Conservation (phyloP, 2,888 invertebrate genomes). For the Rhamnusium bicolor region DNA sequence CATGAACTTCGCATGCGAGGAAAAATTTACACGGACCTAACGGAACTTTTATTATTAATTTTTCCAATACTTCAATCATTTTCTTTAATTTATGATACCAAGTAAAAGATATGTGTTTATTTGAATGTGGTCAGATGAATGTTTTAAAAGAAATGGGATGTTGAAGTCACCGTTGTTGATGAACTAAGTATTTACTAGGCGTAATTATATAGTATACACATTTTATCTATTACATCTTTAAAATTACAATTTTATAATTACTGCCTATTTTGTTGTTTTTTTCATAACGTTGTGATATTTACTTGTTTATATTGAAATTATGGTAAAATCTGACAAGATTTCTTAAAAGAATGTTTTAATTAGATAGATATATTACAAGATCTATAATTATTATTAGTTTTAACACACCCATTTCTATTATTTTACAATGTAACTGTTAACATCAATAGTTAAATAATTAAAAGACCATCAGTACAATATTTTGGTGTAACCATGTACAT, state of each 20-base stretch:
- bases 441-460: neutral
- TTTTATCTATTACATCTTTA: slow-evolving; percentile 44
- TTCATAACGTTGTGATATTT: neutral
- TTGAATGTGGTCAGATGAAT: neutral
- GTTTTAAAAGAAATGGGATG: neutral
- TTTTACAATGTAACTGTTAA: neutral
- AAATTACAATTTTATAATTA: slow-evolving; percentile 48
- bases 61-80: too few species aligned
- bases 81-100: too few species aligned
- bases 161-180: slow-evolving; percentile 23
- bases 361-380: neutral
- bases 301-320: neutral
- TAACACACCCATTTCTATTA: neutral
- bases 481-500: too few species aligned
- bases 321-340: slow-evolving; percentile 10
- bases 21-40: too few species aligned
- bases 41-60: too few species aligned
- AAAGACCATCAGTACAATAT: neutral
- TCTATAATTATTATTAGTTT: neutral
- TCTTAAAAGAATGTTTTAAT: neutral
- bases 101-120: too few species aligned
- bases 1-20: too few species aligned
- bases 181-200: slow-evolving; percentile 45
- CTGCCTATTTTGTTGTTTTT: slow-evolving; percentile 39
- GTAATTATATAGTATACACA: slow-evolving; percentile 43